Evolutionary conservation across 2,797 vertebrate species (phyloP).

Genomic region (Agapornis canus): DNA sequence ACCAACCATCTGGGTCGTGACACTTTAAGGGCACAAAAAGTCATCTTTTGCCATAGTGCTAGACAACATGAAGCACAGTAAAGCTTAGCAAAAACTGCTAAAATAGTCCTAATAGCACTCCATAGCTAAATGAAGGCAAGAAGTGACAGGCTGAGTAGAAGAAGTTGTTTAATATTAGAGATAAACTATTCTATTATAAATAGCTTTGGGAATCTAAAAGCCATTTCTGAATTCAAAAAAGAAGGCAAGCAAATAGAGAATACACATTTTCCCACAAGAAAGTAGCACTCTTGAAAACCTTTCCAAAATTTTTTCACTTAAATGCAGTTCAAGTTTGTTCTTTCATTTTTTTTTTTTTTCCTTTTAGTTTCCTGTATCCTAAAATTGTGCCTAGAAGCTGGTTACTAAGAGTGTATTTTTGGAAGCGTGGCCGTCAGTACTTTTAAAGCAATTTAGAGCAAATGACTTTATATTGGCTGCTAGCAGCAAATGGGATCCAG

Average conservation of each 20-base stretch:
- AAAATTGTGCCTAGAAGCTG: background rate
- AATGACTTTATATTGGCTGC: background rate
- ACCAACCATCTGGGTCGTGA: background rate
- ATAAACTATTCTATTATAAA: background rate
- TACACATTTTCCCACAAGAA: background rate
- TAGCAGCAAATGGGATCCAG: background rate
- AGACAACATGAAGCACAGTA: background rate
- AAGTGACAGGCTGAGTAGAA: background rate
- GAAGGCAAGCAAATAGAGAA: background rate
- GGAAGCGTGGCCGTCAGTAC: background rate
- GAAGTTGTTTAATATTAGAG: background rate
- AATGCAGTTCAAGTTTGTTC: background rate
- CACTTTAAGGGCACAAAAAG: background rate
- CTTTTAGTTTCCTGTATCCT: background rate
- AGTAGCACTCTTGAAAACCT: background rate
- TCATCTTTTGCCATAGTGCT: background rate
- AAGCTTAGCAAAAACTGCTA: background rate
- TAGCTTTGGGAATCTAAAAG: background rate
- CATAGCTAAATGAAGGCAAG: background rate
- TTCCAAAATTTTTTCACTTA: background rate
- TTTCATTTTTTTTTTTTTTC: background rate
- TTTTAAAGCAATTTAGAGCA: constrained; percentile 10
- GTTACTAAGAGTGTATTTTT: constrained; percentile 10
- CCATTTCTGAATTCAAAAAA: background rate
- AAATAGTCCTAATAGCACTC: background rate